Percentiles rank a stretch among this genome's conserved stretches.
Evolutionary conservation across 2,797 vertebrate genomes (phyloP).

Genomic region (Bufotes viridis): DNA sequence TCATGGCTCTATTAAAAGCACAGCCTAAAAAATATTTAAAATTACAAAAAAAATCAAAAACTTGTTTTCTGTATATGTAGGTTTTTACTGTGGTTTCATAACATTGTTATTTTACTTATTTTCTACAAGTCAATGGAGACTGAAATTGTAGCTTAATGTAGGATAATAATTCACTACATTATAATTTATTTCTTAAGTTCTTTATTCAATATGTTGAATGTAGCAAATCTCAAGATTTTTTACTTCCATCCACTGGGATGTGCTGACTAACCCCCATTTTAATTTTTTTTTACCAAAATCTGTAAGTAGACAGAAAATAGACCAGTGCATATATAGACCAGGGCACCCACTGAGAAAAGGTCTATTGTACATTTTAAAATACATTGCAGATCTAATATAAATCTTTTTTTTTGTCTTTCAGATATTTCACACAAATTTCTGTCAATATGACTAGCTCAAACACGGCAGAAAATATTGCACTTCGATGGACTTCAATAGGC

Average conservation of each 20-base stretch:
- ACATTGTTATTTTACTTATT: background rate
- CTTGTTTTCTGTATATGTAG: background rate
- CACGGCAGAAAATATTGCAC: slow-evolving; percentile 77
- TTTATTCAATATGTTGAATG: background rate
- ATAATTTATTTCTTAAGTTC: slow-evolving; percentile 8
- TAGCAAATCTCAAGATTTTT: background rate
- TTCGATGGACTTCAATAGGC: slow-evolving; percentile 85
- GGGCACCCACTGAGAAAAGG: background rate
- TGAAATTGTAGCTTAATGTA: background rate
- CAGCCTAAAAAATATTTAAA: too few species aligned
- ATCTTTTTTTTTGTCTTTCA: slow-evolving; percentile 67
- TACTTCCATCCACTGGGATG: background rate
- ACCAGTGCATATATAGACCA: background rate
- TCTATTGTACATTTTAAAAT: slow-evolving; percentile 26
- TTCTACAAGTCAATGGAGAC: background rate
- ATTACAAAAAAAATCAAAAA: too few species aligned
- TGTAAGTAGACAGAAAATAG: background rate
- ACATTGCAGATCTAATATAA: slow-evolving; percentile 5
- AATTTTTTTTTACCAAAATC: background rate
- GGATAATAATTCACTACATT: background rate
- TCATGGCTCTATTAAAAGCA: too few species aligned
- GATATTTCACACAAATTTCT: slow-evolving; percentile 78
- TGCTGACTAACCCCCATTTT: too few species aligned
- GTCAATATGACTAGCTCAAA: slow-evolving; percentile 75
- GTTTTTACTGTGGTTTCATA: background rate